Conservation (phyloP, 2,113 vertebrate genomes). For the Nothocercus nigrocapillus region DNA sequence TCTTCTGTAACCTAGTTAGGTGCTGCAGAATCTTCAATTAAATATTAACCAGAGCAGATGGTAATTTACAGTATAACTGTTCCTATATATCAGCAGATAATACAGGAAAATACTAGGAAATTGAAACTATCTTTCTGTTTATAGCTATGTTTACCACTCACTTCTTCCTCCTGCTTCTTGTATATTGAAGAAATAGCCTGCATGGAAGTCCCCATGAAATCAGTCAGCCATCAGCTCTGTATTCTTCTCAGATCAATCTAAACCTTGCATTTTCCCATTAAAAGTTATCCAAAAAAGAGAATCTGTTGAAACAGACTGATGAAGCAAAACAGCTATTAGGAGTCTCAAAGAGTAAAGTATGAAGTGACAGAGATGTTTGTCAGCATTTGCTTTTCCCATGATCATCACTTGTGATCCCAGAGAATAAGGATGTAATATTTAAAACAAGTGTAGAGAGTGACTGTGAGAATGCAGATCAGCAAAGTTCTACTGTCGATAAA, state of each 20-base stretch:
- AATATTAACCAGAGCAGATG: neutral
- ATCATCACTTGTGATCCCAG: neutral
- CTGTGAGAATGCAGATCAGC: conserved; percentile 31
- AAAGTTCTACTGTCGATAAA: conserved; percentile 53
- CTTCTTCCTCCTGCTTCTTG: neutral
- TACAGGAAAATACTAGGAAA: neutral
- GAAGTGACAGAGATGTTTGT: neutral
- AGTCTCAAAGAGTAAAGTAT: neutral
- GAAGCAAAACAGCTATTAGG: neutral
- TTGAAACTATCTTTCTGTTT: neutral
- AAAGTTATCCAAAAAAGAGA: neutral
- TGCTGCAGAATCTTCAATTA: conserved; percentile 40
- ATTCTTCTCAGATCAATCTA: neutral
- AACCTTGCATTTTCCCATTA: neutral
- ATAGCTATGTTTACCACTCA: neutral
- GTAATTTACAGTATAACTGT: conserved; percentile 51
- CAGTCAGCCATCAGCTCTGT: neutral
- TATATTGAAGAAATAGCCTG: neutral
- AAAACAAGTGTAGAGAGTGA: conserved; percentile 9
- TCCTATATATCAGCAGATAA: conserved; percentile 14
- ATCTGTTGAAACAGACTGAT: conserved; percentile 7
- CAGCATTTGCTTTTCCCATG: conserved; percentile 44
- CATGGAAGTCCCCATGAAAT: neutral
- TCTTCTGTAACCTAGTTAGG: conserved; percentile 1
- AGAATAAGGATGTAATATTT: conserved; percentile 42